Conservation (phyloP, 2,888 invertebrate genomes). For the Mayetiola destructor region DNA sequence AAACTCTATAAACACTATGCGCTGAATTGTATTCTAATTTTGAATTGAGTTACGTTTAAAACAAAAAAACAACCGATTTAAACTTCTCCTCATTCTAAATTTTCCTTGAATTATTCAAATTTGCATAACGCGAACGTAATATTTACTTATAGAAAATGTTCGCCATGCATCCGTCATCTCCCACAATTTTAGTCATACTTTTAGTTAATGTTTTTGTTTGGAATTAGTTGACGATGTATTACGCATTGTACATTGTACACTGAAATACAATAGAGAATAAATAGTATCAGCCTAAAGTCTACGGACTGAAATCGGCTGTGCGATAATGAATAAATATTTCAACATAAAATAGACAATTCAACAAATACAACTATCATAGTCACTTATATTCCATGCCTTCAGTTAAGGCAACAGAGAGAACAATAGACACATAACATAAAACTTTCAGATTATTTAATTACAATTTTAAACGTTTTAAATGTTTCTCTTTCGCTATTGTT, state of each 20-base stretch:
- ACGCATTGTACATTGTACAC: neutral
- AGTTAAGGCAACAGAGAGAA: neutral
- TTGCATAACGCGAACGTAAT: slow-evolving; percentile 1
- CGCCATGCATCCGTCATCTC: neutral
- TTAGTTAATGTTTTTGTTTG: neutral
- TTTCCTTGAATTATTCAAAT: slow-evolving; percentile 6
- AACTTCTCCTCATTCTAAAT: neutral
- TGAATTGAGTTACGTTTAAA: too few relatives aligned
- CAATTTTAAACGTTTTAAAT: slow-evolving; percentile 12
- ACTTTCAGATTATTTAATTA: slow-evolving; percentile 6
- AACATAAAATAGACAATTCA: neutral
- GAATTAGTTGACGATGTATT: neutral
- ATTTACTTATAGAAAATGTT: neutral
- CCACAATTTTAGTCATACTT: neutral
- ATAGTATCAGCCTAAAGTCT: too few relatives aligned
- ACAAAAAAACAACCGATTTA: too few relatives aligned
- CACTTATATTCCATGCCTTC: too few relatives aligned
- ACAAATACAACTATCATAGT: too few relatives aligned
- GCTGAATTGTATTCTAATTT: too few relatives aligned
- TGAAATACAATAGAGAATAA: neutral
- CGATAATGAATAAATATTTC: neutral
- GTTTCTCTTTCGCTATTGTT: neutral
- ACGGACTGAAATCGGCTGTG: neutral
- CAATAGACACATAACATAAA: neutral
- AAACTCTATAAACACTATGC: too few relatives aligned